Base-by-base conservation (phyloP, 1,140 invertebrate genomes). In the Oryctes rhinoceros region DNA sequence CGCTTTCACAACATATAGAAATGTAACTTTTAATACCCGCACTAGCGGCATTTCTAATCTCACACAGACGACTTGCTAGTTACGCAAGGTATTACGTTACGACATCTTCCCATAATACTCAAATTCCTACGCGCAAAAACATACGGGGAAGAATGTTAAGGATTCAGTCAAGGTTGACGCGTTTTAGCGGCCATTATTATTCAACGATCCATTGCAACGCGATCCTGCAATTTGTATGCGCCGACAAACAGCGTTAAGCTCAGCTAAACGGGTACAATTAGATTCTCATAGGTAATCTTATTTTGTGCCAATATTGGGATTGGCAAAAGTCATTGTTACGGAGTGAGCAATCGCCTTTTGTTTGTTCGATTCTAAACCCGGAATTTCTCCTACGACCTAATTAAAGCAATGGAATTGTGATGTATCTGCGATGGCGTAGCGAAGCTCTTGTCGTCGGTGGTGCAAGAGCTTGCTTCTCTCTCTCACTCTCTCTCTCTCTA, bases 321-420 rank as follows among this genome's bases (percentile, higher is more conserved):
- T 59, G 53, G 15, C 15, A 59, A 18, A 5, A 44, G 6, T 59
- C 53, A 59, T 59, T 59, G 53, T 59, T 59, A 59, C 15, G 6
- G 53, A 59, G 18, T 18, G 53, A 18, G 15, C 53, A 59, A 59
- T 59, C 15, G 53, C 53, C 39, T 59, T 59, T 59, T 59, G 53
- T 59, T 59, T 59, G 53, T 18, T 18, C n/a, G 53, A 59, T 59
- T 59, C 53, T 59, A 59, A 59, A 44, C 5, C 53, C 53, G 53
- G n/a, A 59, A 18, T 18, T 59, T 15, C n/a, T 59, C 15, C 15
- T 18, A 18, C 18, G 53, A 18, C 53, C 53, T 59, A 59, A 59
- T 59, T 59, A 59, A 59, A 59, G 53, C 53, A 18, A 59, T 59
- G 53, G 53, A 59, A 59, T 59, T 59, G 53, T 59, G 53, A 59